Evolutionary conservation across 2,888 invertebrate species (phyloP).

Genomic region (Ennomos fuscantarius): DNA sequence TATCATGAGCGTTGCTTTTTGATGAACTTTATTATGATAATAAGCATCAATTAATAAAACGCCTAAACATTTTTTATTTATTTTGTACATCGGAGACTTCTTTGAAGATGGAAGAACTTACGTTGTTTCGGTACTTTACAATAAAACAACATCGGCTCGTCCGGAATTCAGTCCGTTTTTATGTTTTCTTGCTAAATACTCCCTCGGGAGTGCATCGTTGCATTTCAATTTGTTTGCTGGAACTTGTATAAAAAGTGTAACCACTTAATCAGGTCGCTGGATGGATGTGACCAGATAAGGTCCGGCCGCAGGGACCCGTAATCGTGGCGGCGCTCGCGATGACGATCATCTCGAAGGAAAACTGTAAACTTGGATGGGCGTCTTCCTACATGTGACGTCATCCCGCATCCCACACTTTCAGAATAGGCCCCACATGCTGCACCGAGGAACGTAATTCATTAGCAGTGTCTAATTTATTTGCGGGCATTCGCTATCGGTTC

Average conservation of each 20-base stretch:
- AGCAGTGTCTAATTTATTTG: constrained; percentile 3
- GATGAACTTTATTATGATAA: too few species aligned
- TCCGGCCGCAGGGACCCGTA: background rate
- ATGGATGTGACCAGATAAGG: constrained; percentile 7
- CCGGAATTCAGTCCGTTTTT: background rate
- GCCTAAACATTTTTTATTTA: too few species aligned
- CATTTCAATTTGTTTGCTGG: constrained; percentile 5
- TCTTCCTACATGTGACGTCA: background rate
- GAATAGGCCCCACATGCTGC: too few species aligned
- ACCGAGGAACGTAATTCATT: constrained; percentile 7
- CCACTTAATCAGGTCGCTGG: constrained; percentile 4
- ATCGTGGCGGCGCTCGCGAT: background rate
- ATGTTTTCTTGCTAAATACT: too few species aligned
- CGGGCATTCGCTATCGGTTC: background rate
- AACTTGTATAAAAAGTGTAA: constrained; percentile 11
- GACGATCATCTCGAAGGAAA: too few species aligned
- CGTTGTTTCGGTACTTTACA: too few species aligned
- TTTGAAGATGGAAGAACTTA: too few species aligned
- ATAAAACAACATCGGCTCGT: background rate
- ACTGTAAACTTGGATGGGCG: too few species aligned
- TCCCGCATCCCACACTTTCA: too few species aligned
- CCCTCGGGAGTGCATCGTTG: background rate
- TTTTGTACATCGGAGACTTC: too few species aligned
- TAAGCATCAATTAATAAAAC: too few species aligned
- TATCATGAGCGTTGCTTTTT: too few species aligned